phyloP scores from a whole-genome alignment of 1,140 invertebrate genomes.

The Pseudomyrmex sp. region DNA sequence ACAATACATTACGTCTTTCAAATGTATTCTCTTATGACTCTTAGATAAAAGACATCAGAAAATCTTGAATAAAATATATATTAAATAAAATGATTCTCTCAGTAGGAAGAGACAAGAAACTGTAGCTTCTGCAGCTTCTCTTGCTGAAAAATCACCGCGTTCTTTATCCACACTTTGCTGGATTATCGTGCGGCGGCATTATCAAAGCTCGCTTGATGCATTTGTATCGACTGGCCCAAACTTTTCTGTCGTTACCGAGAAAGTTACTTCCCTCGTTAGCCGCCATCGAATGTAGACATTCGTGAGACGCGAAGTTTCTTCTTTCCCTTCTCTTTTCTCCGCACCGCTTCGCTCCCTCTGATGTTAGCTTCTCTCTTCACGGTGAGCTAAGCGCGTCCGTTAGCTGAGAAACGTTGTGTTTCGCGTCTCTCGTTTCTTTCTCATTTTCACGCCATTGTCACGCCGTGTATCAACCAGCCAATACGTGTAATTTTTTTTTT shows the following conservation, averaged over 20 bases:
- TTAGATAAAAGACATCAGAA: too few species aligned
- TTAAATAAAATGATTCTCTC: not conserved
- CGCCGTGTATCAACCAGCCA: conserved; percentile 45
- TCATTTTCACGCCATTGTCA: conserved; percentile 49
- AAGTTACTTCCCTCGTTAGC: conserved; percentile 64
- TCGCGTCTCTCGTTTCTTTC: conserved; percentile 51
- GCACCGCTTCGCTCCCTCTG: not conserved
- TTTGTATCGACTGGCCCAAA: conserved; percentile 24
- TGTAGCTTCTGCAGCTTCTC: not conserved
- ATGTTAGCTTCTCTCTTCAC: not conserved
- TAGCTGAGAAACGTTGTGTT: conserved; percentile 55
- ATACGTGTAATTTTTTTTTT: conserved; percentile 36
- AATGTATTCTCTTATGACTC: too few species aligned
- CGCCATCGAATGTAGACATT: conserved; percentile 12
- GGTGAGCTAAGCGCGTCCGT: conserved; percentile 57
- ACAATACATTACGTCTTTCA: too few species aligned
- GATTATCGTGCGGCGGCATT: conserved; percentile 43
- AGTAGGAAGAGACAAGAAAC: too few species aligned
- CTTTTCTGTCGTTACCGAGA: conserved; percentile 23
- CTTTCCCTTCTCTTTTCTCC: not conserved
- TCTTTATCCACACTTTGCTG: not conserved
- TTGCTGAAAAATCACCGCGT: too few species aligned
- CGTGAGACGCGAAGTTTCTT: conserved; percentile 25
- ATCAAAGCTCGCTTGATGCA: conserved; percentile 15
- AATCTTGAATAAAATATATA: too few species aligned